phyloP scores from a whole-genome alignment of 2,797 vertebrate species.

The Dermochelys coriacea region DNA sequence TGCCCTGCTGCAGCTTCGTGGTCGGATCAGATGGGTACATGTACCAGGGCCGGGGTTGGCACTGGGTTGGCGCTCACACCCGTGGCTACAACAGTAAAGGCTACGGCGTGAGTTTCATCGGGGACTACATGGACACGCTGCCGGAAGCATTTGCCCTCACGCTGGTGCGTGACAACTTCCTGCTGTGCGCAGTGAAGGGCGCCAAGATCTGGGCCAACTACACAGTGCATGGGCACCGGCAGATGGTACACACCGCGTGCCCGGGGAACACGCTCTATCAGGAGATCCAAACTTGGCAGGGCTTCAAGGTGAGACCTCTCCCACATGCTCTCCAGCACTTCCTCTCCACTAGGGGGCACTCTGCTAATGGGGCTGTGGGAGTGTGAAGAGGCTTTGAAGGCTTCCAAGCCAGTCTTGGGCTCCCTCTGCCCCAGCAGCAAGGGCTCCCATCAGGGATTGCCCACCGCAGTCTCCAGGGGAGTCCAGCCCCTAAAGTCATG shows the following conservation, averaged over 20 bases:
- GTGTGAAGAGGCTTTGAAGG: background rate
- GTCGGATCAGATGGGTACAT: conserved; percentile 91
- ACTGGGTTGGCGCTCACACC: conserved; percentile 85
- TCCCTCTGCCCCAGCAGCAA: background rate
- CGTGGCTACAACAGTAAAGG: conserved; percentile 84
- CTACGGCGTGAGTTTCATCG: conserved; percentile 88
- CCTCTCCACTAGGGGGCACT: too few relatives aligned
- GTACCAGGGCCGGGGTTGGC: conserved; percentile 92
- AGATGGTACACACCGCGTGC: conserved; percentile 84
- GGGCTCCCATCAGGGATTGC: background rate
- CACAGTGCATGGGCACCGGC: conserved; percentile 87
- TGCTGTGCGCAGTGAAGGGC: conserved; percentile 80
- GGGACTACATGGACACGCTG: conserved; percentile 83
- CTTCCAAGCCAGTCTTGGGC: background rate
- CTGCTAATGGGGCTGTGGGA: background rate
- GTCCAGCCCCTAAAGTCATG: background rate
- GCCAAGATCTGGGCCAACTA: conserved; percentile 81
- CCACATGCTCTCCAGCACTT: accelerated
- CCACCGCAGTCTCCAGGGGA: too few relatives aligned
- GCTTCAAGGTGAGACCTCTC: conserved; percentile 77
- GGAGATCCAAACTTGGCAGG: conserved; percentile 86
- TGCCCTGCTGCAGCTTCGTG: conserved; percentile 83
- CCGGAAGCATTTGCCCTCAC: conserved; percentile 77
- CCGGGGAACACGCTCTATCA: conserved; percentile 87
- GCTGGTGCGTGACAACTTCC: conserved; percentile 80